These are phyloP conservation scores for Hippocampus abdominalis DNA, from an alignment of 2,113 vertebrate genomes.

Conservation along the genomic window DNA sequence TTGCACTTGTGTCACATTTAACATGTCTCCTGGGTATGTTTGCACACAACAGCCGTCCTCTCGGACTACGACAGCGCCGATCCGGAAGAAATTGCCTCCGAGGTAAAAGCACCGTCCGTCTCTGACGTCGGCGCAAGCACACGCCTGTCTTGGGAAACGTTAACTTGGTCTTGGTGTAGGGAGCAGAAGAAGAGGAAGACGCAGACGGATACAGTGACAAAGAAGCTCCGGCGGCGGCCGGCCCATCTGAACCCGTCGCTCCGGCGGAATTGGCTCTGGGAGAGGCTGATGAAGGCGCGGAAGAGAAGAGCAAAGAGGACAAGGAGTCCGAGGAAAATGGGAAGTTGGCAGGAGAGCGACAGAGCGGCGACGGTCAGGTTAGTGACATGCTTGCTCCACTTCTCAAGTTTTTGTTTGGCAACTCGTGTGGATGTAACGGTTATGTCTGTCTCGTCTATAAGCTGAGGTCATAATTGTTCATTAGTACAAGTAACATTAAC, in stretches of 20 bases:
- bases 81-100: slow-evolving; percentile 79
- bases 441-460: too few species aligned
- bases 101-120: slow-evolving; percentile 67
- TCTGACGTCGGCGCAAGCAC: neutral
- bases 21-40: neutral
- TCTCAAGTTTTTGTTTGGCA: neutral
- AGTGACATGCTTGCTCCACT: slow-evolving; percentile 20
- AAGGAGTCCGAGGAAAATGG: slow-evolving; percentile 80
- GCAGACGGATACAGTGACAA: slow-evolving; percentile 83
- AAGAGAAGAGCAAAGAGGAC: slow-evolving; percentile 52
- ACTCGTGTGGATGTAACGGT: neutral
- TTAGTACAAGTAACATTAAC: too few species aligned
- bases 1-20: neutral
- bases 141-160: neutral
- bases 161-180: slow-evolving; percentile 34
- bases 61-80: slow-evolving; percentile 94
- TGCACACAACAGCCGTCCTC: slow-evolving; percentile 79
- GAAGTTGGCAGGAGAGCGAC: slow-evolving; percentile 85
- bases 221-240: slow-evolving; percentile 76
- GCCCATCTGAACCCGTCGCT: slow-evolving; percentile 71
- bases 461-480: too few species aligned
- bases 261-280: slow-evolving; percentile 31
- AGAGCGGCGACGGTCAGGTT: slow-evolving; percentile 97
- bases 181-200: slow-evolving; percentile 76
- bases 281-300: slow-evolving; percentile 54